Conservation (phyloP, 2,797 vertebrate species). For the Cercopithecus neglectus region DNA sequence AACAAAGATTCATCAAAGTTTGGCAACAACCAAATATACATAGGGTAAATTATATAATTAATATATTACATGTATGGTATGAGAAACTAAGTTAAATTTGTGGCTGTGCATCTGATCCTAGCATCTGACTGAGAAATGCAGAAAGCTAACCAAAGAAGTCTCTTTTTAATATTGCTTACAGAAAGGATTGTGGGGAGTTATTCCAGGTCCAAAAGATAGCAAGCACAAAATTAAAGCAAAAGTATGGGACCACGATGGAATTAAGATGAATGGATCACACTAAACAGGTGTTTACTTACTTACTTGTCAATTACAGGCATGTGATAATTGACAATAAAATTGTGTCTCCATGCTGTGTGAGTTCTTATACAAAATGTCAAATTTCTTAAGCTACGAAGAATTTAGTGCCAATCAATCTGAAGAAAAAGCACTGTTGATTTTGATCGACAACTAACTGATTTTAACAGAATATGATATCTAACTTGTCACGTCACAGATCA, state of each 20-base stretch:
- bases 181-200: not conserved
- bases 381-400: constrained; percentile 1
- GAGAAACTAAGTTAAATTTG: not conserved
- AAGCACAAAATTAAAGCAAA: not conserved
- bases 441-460: not conserved
- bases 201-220: not conserved
- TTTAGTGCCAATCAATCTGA: not conserved
- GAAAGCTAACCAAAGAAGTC: not conserved
- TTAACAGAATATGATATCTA: not conserved
- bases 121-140: not conserved
- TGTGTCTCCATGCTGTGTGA: not conserved
- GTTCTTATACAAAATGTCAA: constrained; percentile 1
- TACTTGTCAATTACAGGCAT: constrained; percentile 12
- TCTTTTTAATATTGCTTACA: not conserved
- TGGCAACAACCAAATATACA: not conserved
- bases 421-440: not conserved
- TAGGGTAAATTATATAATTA: not conserved
- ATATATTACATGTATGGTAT: not conserved
- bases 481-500: constrained; percentile 4
- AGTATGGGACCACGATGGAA: not conserved
- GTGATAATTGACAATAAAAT: not conserved
- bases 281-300: not conserved
- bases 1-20: not conserved
- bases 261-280: not conserved
- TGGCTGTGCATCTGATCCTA: not conserved